Evolutionary conservation across 2,888 invertebrate genomes (phyloP).

Genomic region (Dicyrtoma fusca): DNA sequence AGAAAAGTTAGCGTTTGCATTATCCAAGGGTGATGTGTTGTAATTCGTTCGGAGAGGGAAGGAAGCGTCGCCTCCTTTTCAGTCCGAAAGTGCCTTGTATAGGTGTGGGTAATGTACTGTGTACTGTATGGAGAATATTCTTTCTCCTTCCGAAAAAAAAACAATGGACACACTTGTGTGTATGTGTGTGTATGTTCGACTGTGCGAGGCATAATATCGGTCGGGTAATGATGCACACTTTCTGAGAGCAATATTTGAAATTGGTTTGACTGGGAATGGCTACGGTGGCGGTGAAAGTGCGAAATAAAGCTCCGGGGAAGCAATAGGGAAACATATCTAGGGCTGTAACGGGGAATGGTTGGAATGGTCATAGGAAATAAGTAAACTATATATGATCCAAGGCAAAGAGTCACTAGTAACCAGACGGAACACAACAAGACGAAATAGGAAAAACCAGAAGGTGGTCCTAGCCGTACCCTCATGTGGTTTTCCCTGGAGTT

Average conservation of each 20-base stretch:
- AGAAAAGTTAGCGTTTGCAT: constrained; percentile 30
- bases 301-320: constrained; percentile 34
- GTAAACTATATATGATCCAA: constrained; percentile 20
- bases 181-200: background rate
- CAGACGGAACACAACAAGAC: constrained; percentile 14
- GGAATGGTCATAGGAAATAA: constrained; percentile 33
- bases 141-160: background rate
- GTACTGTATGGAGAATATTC: background rate
- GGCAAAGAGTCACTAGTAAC: constrained; percentile 11
- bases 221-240: constrained; percentile 22
- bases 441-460: constrained; percentile 31
- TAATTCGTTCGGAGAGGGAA: constrained; percentile 18
- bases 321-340: constrained; percentile 23
- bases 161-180: background rate
- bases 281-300: constrained; percentile 33
- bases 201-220: background rate
- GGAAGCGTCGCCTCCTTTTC: background rate
- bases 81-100: background rate
- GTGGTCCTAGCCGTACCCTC: constrained; percentile 10
- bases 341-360: constrained; percentile 32
- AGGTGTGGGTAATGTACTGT: constrained; percentile 22
- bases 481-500: background rate
- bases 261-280: constrained; percentile 36
- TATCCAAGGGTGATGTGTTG: constrained; percentile 28
- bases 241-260: constrained; percentile 35